phyloP scores from a whole-genome alignment of 2,797 vertebrate genomes.

The Eulemur rubriventer region DNA sequence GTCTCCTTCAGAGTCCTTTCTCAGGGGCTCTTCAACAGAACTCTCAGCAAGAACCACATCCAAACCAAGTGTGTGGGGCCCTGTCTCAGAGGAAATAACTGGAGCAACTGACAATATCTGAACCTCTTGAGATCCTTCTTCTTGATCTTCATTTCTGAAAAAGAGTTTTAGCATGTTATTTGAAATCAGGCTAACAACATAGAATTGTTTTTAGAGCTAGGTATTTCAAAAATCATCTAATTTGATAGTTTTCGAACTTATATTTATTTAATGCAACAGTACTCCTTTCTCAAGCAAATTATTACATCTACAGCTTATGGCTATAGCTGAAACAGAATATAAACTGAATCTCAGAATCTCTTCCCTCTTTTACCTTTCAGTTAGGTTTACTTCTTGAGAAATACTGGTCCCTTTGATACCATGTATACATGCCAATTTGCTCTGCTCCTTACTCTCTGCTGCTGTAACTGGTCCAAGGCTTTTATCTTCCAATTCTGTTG shows the following conservation, averaged over 20 bases:
- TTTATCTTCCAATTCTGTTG: conserved; percentile 69
- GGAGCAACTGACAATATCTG: conserved; percentile 44
- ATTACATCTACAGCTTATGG: neutral
- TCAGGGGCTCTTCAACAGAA: conserved; percentile 35
- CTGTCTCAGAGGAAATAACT: conserved; percentile 50
- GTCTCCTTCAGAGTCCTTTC: neutral
- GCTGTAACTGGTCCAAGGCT: conserved; percentile 38
- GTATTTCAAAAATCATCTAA: neutral
- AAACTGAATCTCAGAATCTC: neutral
- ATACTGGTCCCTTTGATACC: conserved; percentile 46
- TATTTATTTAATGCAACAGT: conserved; percentile 3
- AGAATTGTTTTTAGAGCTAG: neutral
- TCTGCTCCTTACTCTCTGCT: conserved; percentile 52
- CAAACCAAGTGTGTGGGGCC: neutral
- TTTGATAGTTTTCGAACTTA: conserved; percentile 1
- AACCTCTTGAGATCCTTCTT: conserved; percentile 42
- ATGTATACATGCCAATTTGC: conserved; percentile 17
- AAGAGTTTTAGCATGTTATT: conserved; percentile 26
- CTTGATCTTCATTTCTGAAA: conserved; percentile 77
- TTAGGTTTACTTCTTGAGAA: conserved; percentile 46
- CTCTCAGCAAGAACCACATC: neutral
- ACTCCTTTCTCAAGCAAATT: conserved; percentile 31
- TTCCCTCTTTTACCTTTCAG: conserved; percentile 75
- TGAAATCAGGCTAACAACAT: conserved; percentile 35
- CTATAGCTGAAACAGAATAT: neutral